These are phyloP conservation scores for Eurois occulta DNA, from an alignment of 2,888 invertebrate species.

Conservation along the genomic window DNA sequence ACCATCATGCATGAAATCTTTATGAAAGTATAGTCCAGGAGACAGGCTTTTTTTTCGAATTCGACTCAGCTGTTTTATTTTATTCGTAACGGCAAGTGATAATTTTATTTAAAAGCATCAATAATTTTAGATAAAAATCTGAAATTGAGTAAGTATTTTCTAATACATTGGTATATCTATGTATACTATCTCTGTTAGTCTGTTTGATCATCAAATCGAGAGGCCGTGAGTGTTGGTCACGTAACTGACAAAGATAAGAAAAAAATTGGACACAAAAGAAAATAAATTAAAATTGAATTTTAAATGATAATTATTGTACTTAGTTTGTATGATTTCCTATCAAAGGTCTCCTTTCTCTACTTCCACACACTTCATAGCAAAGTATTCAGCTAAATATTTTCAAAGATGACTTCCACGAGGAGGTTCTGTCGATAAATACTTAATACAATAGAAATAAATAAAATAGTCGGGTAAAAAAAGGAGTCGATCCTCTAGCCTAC, in stretches of 20 bases:
- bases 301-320: not conserved
- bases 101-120: not conserved
- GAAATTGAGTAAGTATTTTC: no score
- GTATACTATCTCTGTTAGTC: not conserved
- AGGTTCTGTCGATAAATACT: not conserved
- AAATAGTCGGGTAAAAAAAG: conserved; percentile 30
- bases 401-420: not conserved
- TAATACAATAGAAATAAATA: not conserved
- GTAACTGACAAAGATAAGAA: not conserved
- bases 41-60: not conserved
- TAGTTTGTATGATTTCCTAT: not conserved
- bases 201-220: not conserved
- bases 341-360: no score
- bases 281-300: no score
- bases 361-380: not conserved
- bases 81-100: not conserved
- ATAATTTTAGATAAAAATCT: not conserved
- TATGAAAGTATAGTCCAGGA: conserved; percentile 53
- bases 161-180: not conserved
- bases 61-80: not conserved
- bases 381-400: not conserved
- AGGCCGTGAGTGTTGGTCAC: not conserved
- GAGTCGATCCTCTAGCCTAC: conserved; percentile 72
- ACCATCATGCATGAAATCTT: conserved; percentile 43
- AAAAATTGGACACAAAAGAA: not conserved